phyloP scores from a whole-genome alignment of 2,113 vertebrate species.

The Limanda limanda region DNA sequence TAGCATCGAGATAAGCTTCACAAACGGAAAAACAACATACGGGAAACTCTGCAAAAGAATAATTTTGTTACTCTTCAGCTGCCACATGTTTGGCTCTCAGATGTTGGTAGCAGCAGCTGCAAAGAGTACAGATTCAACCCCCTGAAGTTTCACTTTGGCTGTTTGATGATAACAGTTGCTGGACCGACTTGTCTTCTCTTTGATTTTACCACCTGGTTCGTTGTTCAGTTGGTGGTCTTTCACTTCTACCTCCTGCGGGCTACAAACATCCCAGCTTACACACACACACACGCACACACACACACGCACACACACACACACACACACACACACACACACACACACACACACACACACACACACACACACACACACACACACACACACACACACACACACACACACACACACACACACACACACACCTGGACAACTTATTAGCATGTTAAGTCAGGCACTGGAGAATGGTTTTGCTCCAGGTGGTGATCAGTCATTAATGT shows the following conservation, averaged over 20 bases:
- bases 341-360: neutral
- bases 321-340: neutral
- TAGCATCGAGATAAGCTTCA: neutral
- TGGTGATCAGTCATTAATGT: slow-evolving; percentile 73
- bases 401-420: neutral
- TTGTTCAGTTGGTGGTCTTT: slow-evolving; percentile 73
- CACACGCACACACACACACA: neutral
- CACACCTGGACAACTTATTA: slow-evolving; percentile 61
- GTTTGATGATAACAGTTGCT: slow-evolving; percentile 72
- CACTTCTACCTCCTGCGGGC: slow-evolving; percentile 64
- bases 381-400: neutral
- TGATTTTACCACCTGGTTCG: slow-evolving; percentile 77
- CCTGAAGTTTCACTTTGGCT: slow-evolving; percentile 68
- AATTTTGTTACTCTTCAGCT: slow-evolving; percentile 1
- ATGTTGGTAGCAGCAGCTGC: slow-evolving; percentile 67
- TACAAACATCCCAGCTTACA: slow-evolving; percentile 49
- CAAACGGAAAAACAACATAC: neutral
- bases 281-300: neutral
- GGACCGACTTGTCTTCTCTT: slow-evolving; percentile 69
- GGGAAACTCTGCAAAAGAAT: slow-evolving; percentile 6
- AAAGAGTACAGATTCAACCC: slow-evolving; percentile 53
- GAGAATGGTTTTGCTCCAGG: slow-evolving; percentile 59
- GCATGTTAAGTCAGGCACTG: slow-evolving; percentile 66
- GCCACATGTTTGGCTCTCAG: slow-evolving; percentile 32
- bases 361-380: neutral